Evolutionary conservation across 2,797 vertebrate genomes (phyloP).

Genomic region (Sternotherus odoratus): DNA sequence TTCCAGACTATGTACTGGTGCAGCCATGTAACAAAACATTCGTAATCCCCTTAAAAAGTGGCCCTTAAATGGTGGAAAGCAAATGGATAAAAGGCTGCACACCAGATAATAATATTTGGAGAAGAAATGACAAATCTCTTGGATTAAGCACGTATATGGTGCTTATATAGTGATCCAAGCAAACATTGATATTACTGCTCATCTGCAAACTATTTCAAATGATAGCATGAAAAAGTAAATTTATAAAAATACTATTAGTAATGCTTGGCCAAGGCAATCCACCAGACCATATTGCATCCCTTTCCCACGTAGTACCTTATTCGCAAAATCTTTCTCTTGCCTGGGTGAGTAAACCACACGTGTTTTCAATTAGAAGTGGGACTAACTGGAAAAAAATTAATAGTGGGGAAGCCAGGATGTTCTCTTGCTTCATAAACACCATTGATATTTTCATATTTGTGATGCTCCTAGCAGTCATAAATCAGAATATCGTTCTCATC

Average conservation of each 20-base stretch:
- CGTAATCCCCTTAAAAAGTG: neutral
- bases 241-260: constrained; percentile 2
- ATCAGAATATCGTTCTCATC: neutral
- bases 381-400: neutral
- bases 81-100: constrained; percentile 5
- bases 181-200: constrained; percentile 34
- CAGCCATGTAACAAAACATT: neutral
- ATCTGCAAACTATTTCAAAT: constrained; percentile 50
- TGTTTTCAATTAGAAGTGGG: neutral
- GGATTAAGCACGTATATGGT: neutral
- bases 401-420: neutral
- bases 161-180: constrained; percentile 46
- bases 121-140: constrained; percentile 41
- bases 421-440: neutral
- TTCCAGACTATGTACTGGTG: neutral
- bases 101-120: neutral
- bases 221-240: constrained; percentile 53
- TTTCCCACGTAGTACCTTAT: neutral
- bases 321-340: neutral
- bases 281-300: neutral
- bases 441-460: neutral
- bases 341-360: neutral
- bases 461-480: neutral
- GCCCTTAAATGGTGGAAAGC: neutral
- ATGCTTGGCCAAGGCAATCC: constrained; percentile 5